A percentile compares a stretch with the other conserved stretches of the same genome.
phyloP scores from a whole-genome alignment of 2,797 vertebrate species.

The Hemitrygon akajei region DNA sequence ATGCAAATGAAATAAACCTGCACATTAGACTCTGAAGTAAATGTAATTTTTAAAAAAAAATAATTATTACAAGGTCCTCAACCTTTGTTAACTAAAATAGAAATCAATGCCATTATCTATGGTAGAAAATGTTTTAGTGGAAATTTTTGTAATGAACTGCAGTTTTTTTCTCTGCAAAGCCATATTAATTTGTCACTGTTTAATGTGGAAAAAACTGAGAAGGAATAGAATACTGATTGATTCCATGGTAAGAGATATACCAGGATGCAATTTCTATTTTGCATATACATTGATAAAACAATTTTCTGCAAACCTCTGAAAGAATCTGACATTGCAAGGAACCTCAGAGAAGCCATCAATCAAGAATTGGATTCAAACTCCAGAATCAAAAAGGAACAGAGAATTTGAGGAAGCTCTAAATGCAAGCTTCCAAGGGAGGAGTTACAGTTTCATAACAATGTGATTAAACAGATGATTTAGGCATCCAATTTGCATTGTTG shows the following conservation, averaged over 20 bases:
- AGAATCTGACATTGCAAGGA: background rate
- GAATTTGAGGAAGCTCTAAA: background rate
- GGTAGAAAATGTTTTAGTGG: background rate
- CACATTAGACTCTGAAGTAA: no score
- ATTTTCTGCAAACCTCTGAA: background rate
- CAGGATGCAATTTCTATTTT: background rate
- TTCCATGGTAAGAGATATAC: background rate
- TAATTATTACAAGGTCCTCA: conserved; percentile 37
- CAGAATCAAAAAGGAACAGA: background rate
- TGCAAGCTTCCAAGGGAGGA: background rate
- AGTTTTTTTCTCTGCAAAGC: background rate
- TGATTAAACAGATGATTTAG: no score
- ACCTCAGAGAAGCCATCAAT: background rate
- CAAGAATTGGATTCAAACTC: background rate
- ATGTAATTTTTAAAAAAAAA: background rate
- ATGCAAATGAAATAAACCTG: no score
- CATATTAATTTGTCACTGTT: background rate
- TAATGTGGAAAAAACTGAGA: background rate
- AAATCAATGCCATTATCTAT: background rate
- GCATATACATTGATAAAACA: background rate
- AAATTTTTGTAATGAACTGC: background rate
- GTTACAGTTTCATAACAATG: no score
- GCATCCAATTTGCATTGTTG: background rate
- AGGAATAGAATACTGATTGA: background rate
- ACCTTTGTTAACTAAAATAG: background rate